Conservation (phyloP, 2,888 invertebrate genomes). For the Amblyteles armatorius region DNA sequence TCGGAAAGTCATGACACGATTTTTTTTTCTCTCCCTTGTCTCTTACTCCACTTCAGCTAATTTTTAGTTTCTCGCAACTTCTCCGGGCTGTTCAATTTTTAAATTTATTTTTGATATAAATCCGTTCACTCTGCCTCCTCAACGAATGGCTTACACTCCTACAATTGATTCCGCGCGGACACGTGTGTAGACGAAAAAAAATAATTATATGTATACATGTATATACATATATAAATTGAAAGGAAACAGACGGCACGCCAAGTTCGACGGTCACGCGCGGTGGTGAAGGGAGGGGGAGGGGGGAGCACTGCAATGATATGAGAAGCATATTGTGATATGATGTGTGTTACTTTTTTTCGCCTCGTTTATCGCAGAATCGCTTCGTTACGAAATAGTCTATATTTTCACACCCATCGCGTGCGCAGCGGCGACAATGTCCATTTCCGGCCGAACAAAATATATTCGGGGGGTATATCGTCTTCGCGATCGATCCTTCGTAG, state of each 20-base stretch:
- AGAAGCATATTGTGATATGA: constrained; percentile 43
- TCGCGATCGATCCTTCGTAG: constrained; percentile 46
- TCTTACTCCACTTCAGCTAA: background rate
- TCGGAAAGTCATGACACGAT: constrained; percentile 50
- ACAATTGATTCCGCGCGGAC: constrained; percentile 20
- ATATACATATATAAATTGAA: background rate
- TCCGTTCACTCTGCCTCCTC: constrained; percentile 11
- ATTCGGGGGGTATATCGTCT: constrained; percentile 2
- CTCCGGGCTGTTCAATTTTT: constrained; percentile 15
- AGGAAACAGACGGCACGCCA: constrained; percentile 23
- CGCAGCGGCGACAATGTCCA: constrained; percentile 38
- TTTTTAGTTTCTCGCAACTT: constrained; percentile 15
- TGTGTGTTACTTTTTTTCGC: constrained; percentile 28
- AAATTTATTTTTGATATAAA: constrained; percentile 27
- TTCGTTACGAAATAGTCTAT: background rate
- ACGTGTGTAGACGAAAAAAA: constrained; percentile 5
- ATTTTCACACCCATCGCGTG: constrained; percentile 48
- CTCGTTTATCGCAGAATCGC: constrained; percentile 44
- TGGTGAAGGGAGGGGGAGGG: background rate
- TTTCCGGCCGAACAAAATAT: constrained; percentile 15
- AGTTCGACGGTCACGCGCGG: constrained; percentile 27
- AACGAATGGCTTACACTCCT: constrained; percentile 2
- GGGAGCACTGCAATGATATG: constrained; percentile 51
- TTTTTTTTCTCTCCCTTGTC: constrained; percentile 13
- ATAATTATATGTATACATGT: background rate